Percentiles rank a stretch among this genome's conserved stretches.
Evolutionary conservation across 2,888 invertebrate genomes (phyloP).

Genomic region (Priocnemis perturbator): DNA sequence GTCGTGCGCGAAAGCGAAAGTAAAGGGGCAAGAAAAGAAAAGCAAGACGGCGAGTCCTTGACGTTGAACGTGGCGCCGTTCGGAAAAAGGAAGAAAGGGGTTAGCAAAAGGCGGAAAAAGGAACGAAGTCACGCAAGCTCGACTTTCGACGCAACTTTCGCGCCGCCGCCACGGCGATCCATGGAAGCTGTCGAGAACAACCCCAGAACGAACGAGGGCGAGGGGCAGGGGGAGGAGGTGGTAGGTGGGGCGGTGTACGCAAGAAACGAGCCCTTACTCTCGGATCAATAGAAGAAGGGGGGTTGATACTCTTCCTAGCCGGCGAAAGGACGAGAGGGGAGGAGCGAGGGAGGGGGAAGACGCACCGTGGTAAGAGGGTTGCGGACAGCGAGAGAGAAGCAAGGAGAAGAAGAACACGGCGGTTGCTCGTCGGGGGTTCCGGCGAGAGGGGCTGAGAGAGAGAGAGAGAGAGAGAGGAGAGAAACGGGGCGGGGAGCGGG

Average conservation of each 20-base stretch:
- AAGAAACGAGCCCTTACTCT: constrained; percentile 71
- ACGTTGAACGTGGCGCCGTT: too few relatives aligned
- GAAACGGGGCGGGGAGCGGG: constrained; percentile 49
- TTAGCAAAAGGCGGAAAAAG: constrained; percentile 20
- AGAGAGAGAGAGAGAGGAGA: constrained; percentile 28
- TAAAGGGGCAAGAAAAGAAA: not conserved
- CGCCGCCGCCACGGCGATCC: too few relatives aligned
- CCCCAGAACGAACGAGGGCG: not conserved
- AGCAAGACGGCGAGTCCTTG: not conserved
- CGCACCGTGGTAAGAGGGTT: constrained; percentile 46
- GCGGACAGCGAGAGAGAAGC: constrained; percentile 8
- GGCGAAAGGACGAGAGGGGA: constrained; percentile 34
- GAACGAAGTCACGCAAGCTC: constrained; percentile 1
- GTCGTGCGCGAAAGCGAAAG: not conserved
- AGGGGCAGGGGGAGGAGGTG: not conserved
- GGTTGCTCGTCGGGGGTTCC: constrained; percentile 1
- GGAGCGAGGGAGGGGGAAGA: constrained; percentile 33
- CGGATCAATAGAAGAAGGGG: constrained; percentile 73
- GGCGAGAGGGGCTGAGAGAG: constrained; percentile 25
- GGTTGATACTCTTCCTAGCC: constrained; percentile 52
- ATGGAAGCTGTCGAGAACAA: too few relatives aligned
- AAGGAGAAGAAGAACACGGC: constrained; percentile 13
- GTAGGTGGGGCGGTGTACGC: constrained; percentile 47
- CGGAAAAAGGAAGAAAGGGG: too few relatives aligned
- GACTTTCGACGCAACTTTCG: too few relatives aligned